Base-by-base conservation (phyloP, 2,797 vertebrate genomes). In the Acipenser transmontanus region DNA sequence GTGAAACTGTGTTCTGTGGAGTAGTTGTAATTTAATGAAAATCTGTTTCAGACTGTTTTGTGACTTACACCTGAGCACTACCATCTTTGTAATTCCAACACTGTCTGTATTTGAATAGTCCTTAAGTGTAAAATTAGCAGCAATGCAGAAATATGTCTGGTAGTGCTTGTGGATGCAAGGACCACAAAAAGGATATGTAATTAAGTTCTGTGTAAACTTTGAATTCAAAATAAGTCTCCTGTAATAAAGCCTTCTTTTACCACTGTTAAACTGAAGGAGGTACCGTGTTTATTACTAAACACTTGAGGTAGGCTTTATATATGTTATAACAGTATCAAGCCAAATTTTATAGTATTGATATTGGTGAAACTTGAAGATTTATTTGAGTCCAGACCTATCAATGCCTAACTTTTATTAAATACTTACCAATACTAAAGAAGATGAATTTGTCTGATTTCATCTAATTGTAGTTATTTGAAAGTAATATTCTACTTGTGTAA, bases 1-100 rank as follows among this genome's bases (percentile, higher is more conserved):
- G 87, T 94, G 90, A 87, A 88, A 86, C 82, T 91, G 89, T 95
- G 90, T 94, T 86, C 84, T 90, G 92, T 96, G 88, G 81, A 83
- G 91, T 96, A 95, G 93, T 87, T 91, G 81, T 91, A 88, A 90
- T 89, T 90, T 87, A 92, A 94, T 94, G 91, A 93, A 95, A 93
- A 93, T 84, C 81, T 50, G 81, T 71, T 68, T 8, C 12, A 77
- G 74, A 65, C 8, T 14, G 72, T 69, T 70, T 74, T 52, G 50
- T 70, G 63, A 59, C 68, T 64, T 69, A 67, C 69, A 6, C 61
- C 71, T 68, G 64, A 14, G 60, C 66, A 66, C 75, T 59, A 59
- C 73, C 67, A 67, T 74, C 34, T 74, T 68, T 10, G 12, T 69
- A 68, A 69, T 71, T 73, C 70, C 70, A 73, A 71, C 65, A 54